phyloP scores from a whole-genome alignment of 1,140 invertebrate species.

The Nephila pilipes region DNA sequence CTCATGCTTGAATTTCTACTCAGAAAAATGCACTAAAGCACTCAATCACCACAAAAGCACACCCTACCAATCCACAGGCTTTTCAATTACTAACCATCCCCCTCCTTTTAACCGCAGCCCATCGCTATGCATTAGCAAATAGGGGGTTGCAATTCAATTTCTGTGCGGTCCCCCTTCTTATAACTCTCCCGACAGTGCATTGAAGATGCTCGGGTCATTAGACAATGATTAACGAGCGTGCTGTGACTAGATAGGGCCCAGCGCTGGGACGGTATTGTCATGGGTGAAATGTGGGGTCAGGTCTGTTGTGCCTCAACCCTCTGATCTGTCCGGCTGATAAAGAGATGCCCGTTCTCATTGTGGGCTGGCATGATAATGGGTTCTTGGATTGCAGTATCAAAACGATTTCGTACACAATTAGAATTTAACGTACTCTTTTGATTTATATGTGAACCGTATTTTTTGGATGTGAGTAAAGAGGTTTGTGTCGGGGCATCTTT shows the following conservation, averaged over 20 bases:
- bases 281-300: slow-evolving; percentile 68
- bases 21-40: no score
- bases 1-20: no score
- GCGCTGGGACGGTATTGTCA: slow-evolving; percentile 50
- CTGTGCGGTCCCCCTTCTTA: neutral
- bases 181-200: slow-evolving; percentile 20
- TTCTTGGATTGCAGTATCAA: neutral
- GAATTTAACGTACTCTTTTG: neutral
- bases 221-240: slow-evolving; percentile 73
- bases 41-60: neutral
- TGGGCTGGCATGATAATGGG: neutral
- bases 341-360: neutral
- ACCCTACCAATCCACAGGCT: neutral
- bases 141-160: neutral
- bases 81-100: neutral
- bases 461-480: no score
- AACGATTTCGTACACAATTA: neutral
- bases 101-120: neutral
- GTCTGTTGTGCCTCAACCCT: slow-evolving; percentile 69
- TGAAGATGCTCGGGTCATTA: slow-evolving; percentile 72
- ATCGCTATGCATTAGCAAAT: neutral
- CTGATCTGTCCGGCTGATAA: slow-evolving; percentile 25
- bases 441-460: no score
- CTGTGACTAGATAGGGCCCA: slow-evolving; percentile 48
- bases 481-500: no score